These are phyloP conservation scores for Myopa testacea DNA, from an alignment of 2,888 invertebrate species.

Conservation along the genomic window DNA sequence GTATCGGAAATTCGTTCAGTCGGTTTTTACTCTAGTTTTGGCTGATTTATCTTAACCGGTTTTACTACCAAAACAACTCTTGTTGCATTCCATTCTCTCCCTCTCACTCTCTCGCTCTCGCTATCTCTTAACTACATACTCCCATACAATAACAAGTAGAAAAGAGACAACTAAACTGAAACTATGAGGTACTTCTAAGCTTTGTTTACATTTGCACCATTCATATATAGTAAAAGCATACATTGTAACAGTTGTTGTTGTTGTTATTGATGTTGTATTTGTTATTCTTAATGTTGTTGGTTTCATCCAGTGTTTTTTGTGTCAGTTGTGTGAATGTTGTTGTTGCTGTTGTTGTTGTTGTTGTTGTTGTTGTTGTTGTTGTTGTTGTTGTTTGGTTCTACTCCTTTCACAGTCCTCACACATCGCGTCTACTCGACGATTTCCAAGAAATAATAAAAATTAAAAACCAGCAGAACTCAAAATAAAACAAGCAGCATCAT, in stretches of 20 bases:
- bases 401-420: too few species aligned
- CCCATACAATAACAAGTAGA: neutral
- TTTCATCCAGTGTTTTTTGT: neutral
- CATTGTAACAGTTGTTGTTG: neutral
- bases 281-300: neutral
- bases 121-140: neutral
- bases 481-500: neutral
- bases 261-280: neutral
- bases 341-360: neutral
- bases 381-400: neutral
- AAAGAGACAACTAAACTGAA: neutral
- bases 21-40: neutral
- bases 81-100: neutral
- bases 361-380: neutral
- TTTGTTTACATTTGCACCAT: neutral
- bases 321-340: neutral
- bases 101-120: neutral
- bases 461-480: constrained; percentile 18
- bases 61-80: neutral
- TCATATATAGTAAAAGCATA: neutral
- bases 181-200: neutral
- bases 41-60: neutral
- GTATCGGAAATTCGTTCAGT: too few species aligned
- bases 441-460: constrained; percentile 37
- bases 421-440: neutral